phyloP scores from a whole-genome alignment of 1,140 invertebrate species.

The Matsumurasca onukii region DNA sequence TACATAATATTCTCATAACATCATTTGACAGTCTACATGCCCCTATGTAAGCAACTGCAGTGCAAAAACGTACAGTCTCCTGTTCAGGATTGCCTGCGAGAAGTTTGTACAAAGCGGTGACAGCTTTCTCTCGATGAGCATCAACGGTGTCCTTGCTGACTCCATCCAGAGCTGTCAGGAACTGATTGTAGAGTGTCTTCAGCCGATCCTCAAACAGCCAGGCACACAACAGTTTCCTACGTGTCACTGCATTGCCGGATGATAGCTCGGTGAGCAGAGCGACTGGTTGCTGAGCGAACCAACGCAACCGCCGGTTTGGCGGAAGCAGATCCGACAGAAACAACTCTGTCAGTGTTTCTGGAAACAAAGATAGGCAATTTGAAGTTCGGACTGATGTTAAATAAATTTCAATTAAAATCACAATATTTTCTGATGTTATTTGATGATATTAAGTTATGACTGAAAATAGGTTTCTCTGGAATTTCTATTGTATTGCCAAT shows the following conservation, averaged over 20 bases:
- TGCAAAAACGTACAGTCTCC: slow-evolving; percentile 83
- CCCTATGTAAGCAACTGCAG: too few relatives aligned
- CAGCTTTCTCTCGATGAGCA: slow-evolving; percentile 77
- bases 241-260: slow-evolving; percentile 46
- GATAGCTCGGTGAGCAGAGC: slow-evolving; percentile 37
- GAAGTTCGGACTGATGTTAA: too few relatives aligned
- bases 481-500: too few relatives aligned
- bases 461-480: too few relatives aligned
- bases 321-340: slow-evolving; percentile 75
- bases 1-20: too few relatives aligned
- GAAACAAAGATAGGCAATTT: slow-evolving; percentile 41
- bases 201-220: slow-evolving; percentile 86
- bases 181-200: slow-evolving; percentile 73
- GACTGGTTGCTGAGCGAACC: slow-evolving; percentile 69
- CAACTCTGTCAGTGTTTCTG: slow-evolving; percentile 72
- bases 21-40: too few relatives aligned
- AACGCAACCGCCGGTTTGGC: slow-evolving; percentile 66
- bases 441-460: too few relatives aligned
- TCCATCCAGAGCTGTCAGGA: slow-evolving; percentile 62
- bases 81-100: slow-evolving; percentile 83
- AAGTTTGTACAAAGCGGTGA: slow-evolving; percentile 75
- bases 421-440: too few relatives aligned
- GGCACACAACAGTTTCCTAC: slow-evolving; percentile 52
- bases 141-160: slow-evolving; percentile 71
- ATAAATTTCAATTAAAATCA: too few relatives aligned